Base-by-base conservation (phyloP, 2,888 invertebrate species). In the Xanthia icteritia region DNA sequence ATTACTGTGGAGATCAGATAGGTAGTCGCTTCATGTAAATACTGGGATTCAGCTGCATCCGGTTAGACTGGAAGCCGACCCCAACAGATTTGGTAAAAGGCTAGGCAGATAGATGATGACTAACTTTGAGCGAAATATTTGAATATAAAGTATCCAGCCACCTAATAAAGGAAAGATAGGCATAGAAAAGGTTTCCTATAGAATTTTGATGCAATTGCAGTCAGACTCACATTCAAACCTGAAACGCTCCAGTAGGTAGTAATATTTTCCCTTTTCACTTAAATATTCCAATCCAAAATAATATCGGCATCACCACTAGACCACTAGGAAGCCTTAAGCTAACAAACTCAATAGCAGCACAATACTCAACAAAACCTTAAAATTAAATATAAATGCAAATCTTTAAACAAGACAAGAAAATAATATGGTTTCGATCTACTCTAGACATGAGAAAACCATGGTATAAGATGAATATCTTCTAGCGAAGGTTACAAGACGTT, bases 341-440 rank as follows among this genome's bases (percentile, higher is more conserved):
- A 39, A 4, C 6, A 39, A 61, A 17, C 31, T n/a, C 0, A 31
- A 4, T 11, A 17, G 1, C 5, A 27, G 27, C 23, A 39, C 5
- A 60, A 63, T 20, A 20, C 5, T 20, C 20, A 31, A 31, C 9
- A 20, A 60, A 60, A 60, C 4, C 17, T 20, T 61, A 20, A 61
- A 31, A 20, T 20, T 1, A 36, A 20, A 36, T 20, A 11, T 20
- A 20, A 20, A 20, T 17, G 31, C 60, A 31, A 64, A 65, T 20
- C 23, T 64, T n/a, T 27, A 15, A 31, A n/a, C 23, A n/a, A 31
- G 11, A 5, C 20, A 39, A 48, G 13, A 56, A 71, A 64, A 72
- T 17, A 72, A 60, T 45, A 71, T 58, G 23, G n/a, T 48, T 72
- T 61, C 2, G 27, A 63, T 76, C 1, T 27, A 8, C 61, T 45